Conservation (phyloP, 2,888 invertebrate genomes). For the Oligia strigilis region DNA sequence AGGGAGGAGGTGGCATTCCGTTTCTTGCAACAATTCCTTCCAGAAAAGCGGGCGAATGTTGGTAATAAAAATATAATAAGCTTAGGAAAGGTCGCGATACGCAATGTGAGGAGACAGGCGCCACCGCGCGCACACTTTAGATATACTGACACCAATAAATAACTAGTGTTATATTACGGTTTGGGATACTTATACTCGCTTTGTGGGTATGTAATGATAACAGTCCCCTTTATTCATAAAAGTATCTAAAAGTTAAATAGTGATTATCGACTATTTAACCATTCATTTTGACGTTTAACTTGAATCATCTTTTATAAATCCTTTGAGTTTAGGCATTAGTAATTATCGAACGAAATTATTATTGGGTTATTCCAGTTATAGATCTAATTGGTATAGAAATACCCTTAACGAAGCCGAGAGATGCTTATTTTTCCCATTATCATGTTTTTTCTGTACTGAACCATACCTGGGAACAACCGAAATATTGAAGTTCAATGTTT, state of each 20-base stretch:
- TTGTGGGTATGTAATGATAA: not conserved
- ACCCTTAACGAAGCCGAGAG: not conserved
- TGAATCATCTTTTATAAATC: not conserved
- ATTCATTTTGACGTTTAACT: not conserved
- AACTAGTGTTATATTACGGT: constrained; percentile 7
- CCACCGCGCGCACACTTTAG: constrained; percentile 41
- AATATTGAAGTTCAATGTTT: not conserved
- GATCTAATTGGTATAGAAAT: not conserved
- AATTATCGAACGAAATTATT: not conserved
- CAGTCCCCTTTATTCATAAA: not conserved
- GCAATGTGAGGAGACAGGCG: constrained; percentile 13
- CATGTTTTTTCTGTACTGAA: not conserved
- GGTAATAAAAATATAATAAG: constrained; percentile 61
- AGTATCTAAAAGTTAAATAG: not conserved
- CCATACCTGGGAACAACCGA: not conserved
- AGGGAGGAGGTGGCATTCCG: constrained; percentile 13
- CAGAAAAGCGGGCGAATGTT: constrained; percentile 39
- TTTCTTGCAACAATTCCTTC: constrained; percentile 47
- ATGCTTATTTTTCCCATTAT: not conserved
- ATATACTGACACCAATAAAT: constrained; percentile 39
- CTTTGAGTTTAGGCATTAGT: not conserved
- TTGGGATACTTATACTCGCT: not conserved
- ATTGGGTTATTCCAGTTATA: not conserved
- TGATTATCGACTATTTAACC: not conserved
- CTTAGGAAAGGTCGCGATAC: constrained; percentile 39